Base-by-base conservation (phyloP, 2,113 vertebrate species). In the Spheniscus mendiculus region DNA sequence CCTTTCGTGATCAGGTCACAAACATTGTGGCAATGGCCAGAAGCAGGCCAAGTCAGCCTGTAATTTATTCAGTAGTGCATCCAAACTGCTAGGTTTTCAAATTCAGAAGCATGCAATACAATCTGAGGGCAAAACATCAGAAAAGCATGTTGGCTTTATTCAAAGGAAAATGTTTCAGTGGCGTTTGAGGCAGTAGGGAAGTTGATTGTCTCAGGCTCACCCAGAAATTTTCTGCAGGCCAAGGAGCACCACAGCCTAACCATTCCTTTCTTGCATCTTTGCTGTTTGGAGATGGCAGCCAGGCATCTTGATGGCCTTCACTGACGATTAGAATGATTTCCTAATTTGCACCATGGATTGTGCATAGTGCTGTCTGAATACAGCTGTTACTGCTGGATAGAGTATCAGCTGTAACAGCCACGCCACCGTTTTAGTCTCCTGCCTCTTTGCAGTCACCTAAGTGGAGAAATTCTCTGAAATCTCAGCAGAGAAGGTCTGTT, bases 141-240 rank as follows among this genome's bases (percentile, higher is more conserved):
- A 69, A 66, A 34, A 21, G 4, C 1, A 4, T 18, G 8, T 7
- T 67, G 12, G 0, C 16, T 85, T 88, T n/a, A 53, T 73, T 27
- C 1, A 3, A 72, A 65, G 6, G 10, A 92, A 72, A 32, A 2
- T 12, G 1, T 40, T 89, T 22, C 21, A 30, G 9, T n/a, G 11
- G 32, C 0, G 0, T 79, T 61, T 79, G 55, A 66, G 17, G 3
- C 25, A 45, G 15, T 7, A 61, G n/a, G 9, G 17, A 83, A 47
- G 27, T 29, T 38, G 22, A 50, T 36, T 49, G 23, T 79, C 5
- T 18, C 30, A 76, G 56, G 12, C 4, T 87, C 12, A 42, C 34
- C 3, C 23, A 50, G 20, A 56, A 36, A 49, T 61, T 61, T 49
- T 61, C 29, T 58, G 63, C 38, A 25, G 12, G 15, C 12, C 23